Base-by-base conservation (phyloP, 2,888 invertebrate genomes). In the Beris chalybata region DNA sequence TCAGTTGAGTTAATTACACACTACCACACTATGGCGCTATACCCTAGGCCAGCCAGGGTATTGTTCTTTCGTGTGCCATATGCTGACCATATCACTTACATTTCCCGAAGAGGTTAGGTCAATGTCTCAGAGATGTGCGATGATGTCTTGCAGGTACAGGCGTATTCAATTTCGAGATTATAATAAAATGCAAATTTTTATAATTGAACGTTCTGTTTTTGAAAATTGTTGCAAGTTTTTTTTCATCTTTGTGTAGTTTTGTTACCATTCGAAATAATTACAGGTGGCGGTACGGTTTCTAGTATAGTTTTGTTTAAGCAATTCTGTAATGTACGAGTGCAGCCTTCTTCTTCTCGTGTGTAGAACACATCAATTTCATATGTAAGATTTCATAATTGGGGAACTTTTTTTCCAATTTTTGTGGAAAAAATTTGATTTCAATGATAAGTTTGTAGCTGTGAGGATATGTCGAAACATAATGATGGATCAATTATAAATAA, bases 91-190 rank as follows among this genome's bases (percentile, higher is more conserved):
- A 69, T 65, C 63, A 69, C 47, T 67, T 64, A 57, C 45, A 54
- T 67, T 67, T 69, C 52, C 54, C 58, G 64, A 58, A 52, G 67
- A 65, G 65, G 69, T 67, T 65, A 65, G 69, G 69, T 69, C 69
- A 69, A 69, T 69, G 69, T 69, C 67, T 67, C 48, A 52, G 48
- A 50, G 38, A 15, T 32, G 38, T 48, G 48, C 48, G 50, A 48
- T 11, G 13, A 13, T 22, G 22, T 43, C 43, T 44, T 50, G 6
- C 47, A 29, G 22, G n/a, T 43, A 5, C 15, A n/a, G 11, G n/a
- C 7, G 30, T n/a, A 7, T 29, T 11, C 53, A 31, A 32, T 31
- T 31, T 56, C 32, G 29, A 7, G 45, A 61, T 45, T 30, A 44
- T 56, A 29, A 32, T 56, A 30, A 65, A 64, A 69, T 69, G 69